Percentiles rank a stretch among this genome's conserved stretches.
phyloP scores from a whole-genome alignment of 2,113 vertebrate genomes.

The Empidonax traillii region DNA sequence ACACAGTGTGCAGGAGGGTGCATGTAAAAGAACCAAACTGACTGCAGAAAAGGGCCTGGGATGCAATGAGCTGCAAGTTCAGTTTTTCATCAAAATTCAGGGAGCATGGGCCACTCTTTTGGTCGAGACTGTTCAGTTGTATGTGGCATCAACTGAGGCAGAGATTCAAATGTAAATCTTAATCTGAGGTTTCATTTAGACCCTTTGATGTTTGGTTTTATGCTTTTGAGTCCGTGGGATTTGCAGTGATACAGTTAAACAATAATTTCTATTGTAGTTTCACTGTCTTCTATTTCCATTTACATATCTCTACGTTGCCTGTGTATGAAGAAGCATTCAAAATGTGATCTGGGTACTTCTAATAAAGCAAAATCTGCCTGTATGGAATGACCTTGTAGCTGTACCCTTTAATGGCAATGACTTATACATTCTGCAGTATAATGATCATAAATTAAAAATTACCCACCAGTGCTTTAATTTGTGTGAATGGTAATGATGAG shows the following conservation, averaged over 20 bases:
- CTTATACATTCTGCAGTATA: not conserved
- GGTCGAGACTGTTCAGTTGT: rapidly evolving
- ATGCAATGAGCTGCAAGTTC: not conserved
- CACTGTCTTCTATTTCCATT: not conserved
- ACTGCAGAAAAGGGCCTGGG: not conserved
- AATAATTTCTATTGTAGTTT: not conserved
- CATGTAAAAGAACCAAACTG: not conserved
- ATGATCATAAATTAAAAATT: not conserved
- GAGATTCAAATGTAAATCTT: not conserved
- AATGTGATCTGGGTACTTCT: not conserved
- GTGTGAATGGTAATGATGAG: not conserved
- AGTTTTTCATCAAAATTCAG: not conserved
- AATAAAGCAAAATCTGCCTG: not conserved
- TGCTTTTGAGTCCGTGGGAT: not conserved
- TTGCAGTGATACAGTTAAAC: not conserved
- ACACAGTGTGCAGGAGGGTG: not conserved
- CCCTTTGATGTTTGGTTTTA: not conserved
- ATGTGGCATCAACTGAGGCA: not conserved
- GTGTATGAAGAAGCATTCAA: not conserved
- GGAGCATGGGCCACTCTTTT: not conserved
- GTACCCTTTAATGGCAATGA: not conserved
- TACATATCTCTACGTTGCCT: not conserved
- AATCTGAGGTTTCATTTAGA: not conserved
- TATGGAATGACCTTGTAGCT: not conserved
- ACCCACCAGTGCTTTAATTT: not conserved